phyloP scores from a whole-genome alignment of 2,113 vertebrate species.

The Malurus elegans region DNA sequence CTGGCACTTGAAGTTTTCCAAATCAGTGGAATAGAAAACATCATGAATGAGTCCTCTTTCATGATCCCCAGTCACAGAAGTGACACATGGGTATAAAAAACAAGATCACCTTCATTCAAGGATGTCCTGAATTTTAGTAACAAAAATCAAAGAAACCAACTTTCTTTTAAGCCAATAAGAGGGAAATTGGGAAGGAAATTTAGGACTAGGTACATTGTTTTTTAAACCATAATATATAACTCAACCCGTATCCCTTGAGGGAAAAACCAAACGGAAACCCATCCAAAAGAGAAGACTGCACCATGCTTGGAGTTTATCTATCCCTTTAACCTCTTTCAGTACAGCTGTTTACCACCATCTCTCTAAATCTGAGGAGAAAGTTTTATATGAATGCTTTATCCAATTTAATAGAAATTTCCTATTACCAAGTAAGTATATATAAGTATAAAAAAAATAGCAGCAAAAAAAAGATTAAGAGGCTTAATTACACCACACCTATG shows the following conservation, averaged over 20 bases:
- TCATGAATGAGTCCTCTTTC: not conserved
- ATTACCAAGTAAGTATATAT: not conserved
- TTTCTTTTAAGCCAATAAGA: not conserved
- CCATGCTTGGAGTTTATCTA: not conserved
- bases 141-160: not conserved
- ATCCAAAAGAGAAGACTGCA: not conserved
- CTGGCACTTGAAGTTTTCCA: not conserved
- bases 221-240: not conserved
- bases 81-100: not conserved
- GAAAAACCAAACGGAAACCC: too few relatives aligned
- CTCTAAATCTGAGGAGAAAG: not conserved
- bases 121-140: not conserved
- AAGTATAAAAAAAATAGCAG: not conserved
- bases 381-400: not conserved
- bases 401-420: not conserved
- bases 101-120: not conserved
- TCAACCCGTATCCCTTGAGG: not conserved
- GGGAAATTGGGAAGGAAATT: not conserved
- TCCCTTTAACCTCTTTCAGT: not conserved
- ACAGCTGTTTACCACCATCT: not conserved
- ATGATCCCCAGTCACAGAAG: not conserved
- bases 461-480: conserved; percentile 73
- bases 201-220: not conserved
- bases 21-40: not conserved
- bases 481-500: conserved; percentile 72